phyloP scores from a whole-genome alignment of 2,888 invertebrate species.

The Mamestra brassicae region DNA sequence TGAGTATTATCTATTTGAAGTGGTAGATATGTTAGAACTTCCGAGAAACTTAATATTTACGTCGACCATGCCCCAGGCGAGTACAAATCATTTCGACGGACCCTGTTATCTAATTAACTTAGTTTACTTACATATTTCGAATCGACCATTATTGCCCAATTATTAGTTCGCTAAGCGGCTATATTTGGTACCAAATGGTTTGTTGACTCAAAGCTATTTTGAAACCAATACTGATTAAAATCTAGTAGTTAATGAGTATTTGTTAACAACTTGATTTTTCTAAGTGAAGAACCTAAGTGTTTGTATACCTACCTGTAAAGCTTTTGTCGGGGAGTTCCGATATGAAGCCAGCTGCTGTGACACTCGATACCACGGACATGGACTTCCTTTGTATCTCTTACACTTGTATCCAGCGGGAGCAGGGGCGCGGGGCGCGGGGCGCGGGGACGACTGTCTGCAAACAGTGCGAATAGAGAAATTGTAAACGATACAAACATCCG shows the following conservation, averaged over 20 bases:
- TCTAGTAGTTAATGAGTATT: too few relatives aligned
- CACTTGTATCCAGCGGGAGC: neutral
- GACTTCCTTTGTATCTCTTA: neutral
- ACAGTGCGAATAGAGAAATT: neutral
- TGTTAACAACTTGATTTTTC: neutral
- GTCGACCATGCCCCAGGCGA: neutral
- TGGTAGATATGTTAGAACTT: slow-evolving; percentile 4
- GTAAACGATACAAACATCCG: slow-evolving; percentile 1
- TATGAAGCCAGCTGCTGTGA: slow-evolving; percentile 7
- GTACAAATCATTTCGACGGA: neutral
- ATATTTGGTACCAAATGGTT: neutral
- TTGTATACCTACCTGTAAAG: neutral
- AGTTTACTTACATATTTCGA: slow-evolving; percentile 1
- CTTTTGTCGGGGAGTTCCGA: neutral
- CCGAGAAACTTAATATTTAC: slow-evolving; percentile 23
- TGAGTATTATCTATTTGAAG: slow-evolving; percentile 17
- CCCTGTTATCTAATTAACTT: slow-evolving; percentile 21
- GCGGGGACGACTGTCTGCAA: neutral
- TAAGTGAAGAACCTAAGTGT: neutral
- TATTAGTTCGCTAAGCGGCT: neutral
- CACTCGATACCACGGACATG: slow-evolving; percentile 4
- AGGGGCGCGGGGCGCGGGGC: too few relatives aligned
- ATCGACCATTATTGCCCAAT: neutral
- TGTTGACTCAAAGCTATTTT: neutral
- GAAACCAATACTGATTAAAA: neutral